Evolutionary conservation across 2,888 invertebrate species (phyloP).

Genomic region (Plebejus anna): DNA sequence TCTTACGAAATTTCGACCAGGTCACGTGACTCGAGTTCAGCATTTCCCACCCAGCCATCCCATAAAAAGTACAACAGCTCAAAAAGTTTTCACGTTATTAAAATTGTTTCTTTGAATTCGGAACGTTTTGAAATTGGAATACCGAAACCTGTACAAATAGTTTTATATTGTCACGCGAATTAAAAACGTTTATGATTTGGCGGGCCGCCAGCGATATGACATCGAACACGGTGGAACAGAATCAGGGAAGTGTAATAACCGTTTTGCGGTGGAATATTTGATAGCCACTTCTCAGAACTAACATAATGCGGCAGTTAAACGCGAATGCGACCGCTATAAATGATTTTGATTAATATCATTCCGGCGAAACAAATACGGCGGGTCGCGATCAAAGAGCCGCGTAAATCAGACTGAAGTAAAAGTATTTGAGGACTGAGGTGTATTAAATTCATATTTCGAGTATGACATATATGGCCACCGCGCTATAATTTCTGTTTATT

Average conservation of each 20-base stretch:
- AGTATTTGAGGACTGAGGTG: slow-evolving; percentile 42
- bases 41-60: not conserved
- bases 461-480: slow-evolving; percentile 2
- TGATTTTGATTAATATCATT: slow-evolving; percentile 74
- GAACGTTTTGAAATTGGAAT: slow-evolving; percentile 26
- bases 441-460: slow-evolving; percentile 44
- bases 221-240: slow-evolving; percentile 47
- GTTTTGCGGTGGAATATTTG: slow-evolving; percentile 72
- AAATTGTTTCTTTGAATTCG: slow-evolving; percentile 4
- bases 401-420: slow-evolving; percentile 58
- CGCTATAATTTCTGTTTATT: slow-evolving; percentile 12
- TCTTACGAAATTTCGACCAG: not conserved
- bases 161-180: slow-evolving; percentile 25
- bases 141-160: slow-evolving; percentile 33
- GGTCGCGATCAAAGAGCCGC: slow-evolving; percentile 62
- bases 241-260: slow-evolving; percentile 61
- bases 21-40: not conserved
- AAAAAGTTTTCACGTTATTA: not conserved
- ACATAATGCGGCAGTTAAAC: slow-evolving; percentile 69
- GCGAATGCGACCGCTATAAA: slow-evolving; percentile 69
- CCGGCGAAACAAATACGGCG: slow-evolving; percentile 65
- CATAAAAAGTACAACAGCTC: not conserved
- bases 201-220: slow-evolving; percentile 61
- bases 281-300: slow-evolving; percentile 70
- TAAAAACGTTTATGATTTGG: slow-evolving; percentile 52